Evolutionary conservation across 1,140 invertebrate species (phyloP).

Genomic region (Ceratina australensis): DNA sequence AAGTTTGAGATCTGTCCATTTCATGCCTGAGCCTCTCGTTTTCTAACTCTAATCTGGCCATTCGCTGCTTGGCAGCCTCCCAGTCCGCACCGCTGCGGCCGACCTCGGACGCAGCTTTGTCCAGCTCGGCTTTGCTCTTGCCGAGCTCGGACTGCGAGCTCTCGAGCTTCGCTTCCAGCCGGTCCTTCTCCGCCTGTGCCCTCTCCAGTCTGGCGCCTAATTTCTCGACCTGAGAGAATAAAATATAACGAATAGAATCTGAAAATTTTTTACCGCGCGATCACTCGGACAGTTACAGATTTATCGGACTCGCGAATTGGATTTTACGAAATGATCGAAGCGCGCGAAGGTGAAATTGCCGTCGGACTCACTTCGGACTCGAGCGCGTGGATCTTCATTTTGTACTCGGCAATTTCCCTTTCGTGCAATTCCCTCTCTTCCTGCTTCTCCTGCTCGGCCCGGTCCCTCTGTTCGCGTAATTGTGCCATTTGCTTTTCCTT

Average conservation of each 20-base stretch:
- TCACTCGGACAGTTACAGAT: no score
- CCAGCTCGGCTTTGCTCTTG: conserved; percentile 95
- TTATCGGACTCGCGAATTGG: neutral
- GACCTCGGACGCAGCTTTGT: conserved; percentile 93
- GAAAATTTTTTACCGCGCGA: no score
- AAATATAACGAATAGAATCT: neutral
- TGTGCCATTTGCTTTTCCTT: conserved; percentile 98
- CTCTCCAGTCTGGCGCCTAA: conserved; percentile 92
- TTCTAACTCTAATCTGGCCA: conserved; percentile 92
- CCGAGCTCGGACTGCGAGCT: conserved; percentile 95
- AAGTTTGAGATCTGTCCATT: conserved; percentile 90
- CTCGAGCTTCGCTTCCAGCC: conserved; percentile 93
- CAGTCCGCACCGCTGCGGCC: conserved; percentile 92
- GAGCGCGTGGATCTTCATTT: conserved; percentile 94
- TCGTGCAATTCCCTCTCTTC: conserved; percentile 97
- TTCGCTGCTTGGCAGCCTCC: conserved; percentile 92
- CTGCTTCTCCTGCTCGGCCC: conserved; percentile 97
- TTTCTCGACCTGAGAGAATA: conserved; percentile 85
- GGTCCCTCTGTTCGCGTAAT: conserved; percentile 93
- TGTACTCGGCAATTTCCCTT: conserved; percentile 95
- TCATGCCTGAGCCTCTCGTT: conserved; percentile 93
- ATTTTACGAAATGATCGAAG: neutral
- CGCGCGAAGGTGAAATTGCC: neutral
- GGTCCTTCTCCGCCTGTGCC: conserved; percentile 92
- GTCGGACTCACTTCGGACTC: conserved; percentile 86